A percentile compares a stretch with the other conserved stretches of the same genome.
phyloP scores from a whole-genome alignment of 2,797 vertebrate species.

The Poeciliopsis paucimaculata region DNA sequence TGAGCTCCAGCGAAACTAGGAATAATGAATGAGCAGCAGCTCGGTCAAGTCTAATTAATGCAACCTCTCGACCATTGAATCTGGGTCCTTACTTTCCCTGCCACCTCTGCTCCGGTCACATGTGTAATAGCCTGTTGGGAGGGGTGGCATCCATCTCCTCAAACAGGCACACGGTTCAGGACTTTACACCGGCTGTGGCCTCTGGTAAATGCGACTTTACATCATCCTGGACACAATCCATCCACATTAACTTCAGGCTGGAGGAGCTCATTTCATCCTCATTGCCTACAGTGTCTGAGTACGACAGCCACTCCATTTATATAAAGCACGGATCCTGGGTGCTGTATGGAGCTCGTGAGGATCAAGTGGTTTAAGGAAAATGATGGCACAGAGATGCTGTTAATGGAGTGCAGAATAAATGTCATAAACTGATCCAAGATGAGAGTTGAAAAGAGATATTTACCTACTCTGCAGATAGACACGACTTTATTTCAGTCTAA shows the following conservation, averaged over 20 bases:
- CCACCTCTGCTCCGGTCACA: constrained; percentile 50
- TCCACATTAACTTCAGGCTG: constrained; percentile 70
- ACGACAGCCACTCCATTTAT: constrained; percentile 61
- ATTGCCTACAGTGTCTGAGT: constrained; percentile 46
- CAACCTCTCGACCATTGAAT: constrained; percentile 51
- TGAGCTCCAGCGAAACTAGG: constrained; percentile 50
- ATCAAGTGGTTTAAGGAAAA: constrained; percentile 63
- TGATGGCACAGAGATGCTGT: constrained; percentile 48
- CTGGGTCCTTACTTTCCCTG: constrained; percentile 24
- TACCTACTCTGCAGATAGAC: not conserved
- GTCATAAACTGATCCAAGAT: constrained; percentile 56
- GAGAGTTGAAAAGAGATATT: constrained; percentile 14
- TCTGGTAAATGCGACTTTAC: constrained; percentile 59
- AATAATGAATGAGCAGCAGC: constrained; percentile 67
- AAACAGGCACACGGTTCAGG: constrained; percentile 51
- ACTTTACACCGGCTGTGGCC: constrained; percentile 44
- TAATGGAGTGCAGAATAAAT: constrained; percentile 61
- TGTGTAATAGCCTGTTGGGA: constrained; percentile 52
- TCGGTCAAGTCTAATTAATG: constrained; percentile 66
- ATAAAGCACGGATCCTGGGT: constrained; percentile 43
- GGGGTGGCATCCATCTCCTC: constrained; percentile 47
- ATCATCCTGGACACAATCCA: constrained; percentile 67
- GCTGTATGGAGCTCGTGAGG: constrained; percentile 34
- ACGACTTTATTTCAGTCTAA: not conserved
- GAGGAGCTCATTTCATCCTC: constrained; percentile 65